Evolutionary conservation across 1,140 invertebrate genomes (phyloP), one percentile per base, ranked within the genome.

Genomic region (Argopecten irradians): DNA sequence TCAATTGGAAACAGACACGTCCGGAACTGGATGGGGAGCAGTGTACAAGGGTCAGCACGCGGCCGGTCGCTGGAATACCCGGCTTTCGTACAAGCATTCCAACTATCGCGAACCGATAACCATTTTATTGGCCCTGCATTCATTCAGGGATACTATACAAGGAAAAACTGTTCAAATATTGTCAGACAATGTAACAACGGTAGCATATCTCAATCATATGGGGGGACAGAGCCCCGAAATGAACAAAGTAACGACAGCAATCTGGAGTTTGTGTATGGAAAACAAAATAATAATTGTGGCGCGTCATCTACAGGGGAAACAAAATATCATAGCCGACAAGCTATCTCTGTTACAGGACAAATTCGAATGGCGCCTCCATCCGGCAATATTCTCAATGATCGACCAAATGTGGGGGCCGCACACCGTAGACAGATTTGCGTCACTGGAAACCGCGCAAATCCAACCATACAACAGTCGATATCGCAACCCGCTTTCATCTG

Each of bases 161-260:
- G 36, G 36, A 33, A 86, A 86, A 55, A 46, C 34, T 28, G 16
- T 85, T 39, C 84, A 85, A 28, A 85, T 85, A 8, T 32, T 85
- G n/a, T 85, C 84, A 28, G 84, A 85, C 84, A 85, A 85, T 32
- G 32, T 85, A 14, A 85, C 84, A 3, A 39, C 84, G n/a, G 84
- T 85, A 39, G 84, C 84, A 11, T 85, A 34, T n/a, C 13, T 85
- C 5, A 85, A 85, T 34, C 28, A 85, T 28, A 35, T 36, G 36
- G 84, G 84, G 8, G 84, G 84, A n/a, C 5, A 34, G 34, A 34
- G 9, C n/a, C 7, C 14, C 11, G 84, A 85, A 22, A 13, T 39
- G 3, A 34, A 35, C 14, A 2, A 36, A n/a, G 35, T 85, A 39
- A 28, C 84, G 1, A 11, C n/a, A 13, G 3, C 11, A 22, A 39